Percentiles rank a stretch among this genome's conserved stretches.
These are phyloP conservation scores for Aspidapion aeneum DNA, from an alignment of 2,888 invertebrate species.

Conservation along the genomic window DNA sequence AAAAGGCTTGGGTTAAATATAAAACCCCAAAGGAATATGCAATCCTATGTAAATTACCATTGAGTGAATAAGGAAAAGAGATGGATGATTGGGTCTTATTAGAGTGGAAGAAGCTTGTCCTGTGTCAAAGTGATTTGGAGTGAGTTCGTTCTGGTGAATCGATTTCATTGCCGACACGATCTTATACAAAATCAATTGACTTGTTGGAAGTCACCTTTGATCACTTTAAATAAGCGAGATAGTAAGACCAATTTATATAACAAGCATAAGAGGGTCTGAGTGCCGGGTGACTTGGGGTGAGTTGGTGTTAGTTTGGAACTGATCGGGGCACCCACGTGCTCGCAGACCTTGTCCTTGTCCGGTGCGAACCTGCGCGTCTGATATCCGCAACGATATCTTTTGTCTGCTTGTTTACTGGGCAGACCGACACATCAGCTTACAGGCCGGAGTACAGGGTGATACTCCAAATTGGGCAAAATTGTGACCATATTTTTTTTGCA, in stretches of 20 bases:
- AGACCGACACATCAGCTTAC: neutral
- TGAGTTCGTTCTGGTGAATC: neutral
- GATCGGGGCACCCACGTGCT: conserved; percentile 7
- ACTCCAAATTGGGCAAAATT: too few species aligned
- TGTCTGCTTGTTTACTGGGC: too few species aligned
- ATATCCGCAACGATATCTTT: neutral
- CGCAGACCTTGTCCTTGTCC: conserved; percentile 17
- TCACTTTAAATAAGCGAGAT: neutral
- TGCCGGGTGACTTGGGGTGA: neutral
- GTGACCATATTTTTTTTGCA: too few species aligned
- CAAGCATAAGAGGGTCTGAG: neutral
- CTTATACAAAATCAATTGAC: neutral
- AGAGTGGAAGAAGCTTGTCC: neutral
- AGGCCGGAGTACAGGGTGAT: too few species aligned
- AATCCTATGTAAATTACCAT: neutral
- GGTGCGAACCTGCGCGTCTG: conserved; percentile 25
- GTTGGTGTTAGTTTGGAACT: neutral
- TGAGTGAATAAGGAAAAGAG: neutral
- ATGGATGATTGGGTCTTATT: neutral
- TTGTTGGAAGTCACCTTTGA: neutral
- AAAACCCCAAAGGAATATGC: too few species aligned
- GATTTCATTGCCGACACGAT: neutral
- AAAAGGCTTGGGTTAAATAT: too few species aligned
- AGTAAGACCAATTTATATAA: neutral
- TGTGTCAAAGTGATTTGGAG: neutral